Evolutionary conservation across 2,113 vertebrate species (phyloP), one percentile per base, ranked within the genome.

Genomic region (Geococcyx californianus): DNA sequence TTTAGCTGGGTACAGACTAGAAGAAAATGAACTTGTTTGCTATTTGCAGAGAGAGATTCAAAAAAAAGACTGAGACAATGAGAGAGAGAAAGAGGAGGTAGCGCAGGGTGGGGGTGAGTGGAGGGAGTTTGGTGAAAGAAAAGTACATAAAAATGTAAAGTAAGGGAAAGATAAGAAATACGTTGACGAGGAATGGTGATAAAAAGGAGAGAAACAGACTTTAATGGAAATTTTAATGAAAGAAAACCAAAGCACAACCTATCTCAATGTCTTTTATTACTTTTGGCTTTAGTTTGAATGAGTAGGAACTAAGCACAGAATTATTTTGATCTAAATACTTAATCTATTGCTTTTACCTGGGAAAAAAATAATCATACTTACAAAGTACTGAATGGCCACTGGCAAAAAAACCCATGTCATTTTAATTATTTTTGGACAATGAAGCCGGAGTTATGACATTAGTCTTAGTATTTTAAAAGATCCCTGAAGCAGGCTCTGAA

Each of bases 181-280:
- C 1, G 1, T 19, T 72, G 31, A 60, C 13, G 79, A 78, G 18
- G 9, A 82, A 56, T 58, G 60, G 17, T 44, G 14, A 75, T 25
- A 38, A 88, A 73, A 64, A 66, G 8, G 6, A 59, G 36, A 63
- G 21, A 56, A 81, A 3, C 2, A 69, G n/a, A 64, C 72, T 89
- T 59, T 83, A 93, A 93, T 66, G n/a, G 66, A 87, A 64, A 45
- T 72, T 42, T 91, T 75, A 84, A 91, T 78, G 49, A 78, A 84
- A 90, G 33, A 94, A 93, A 40, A 10, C 4, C 14, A 52, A 63
- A 87, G 6, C 3, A 49, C 60, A 52, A 59, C 26, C 4, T 73
- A 12, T 73, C 12, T 78, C 63, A 75, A 49, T 45, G 7, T 55
- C 23, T 75, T 84, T 66, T 84, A 64, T 92, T 94, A 72, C 16